These are phyloP conservation scores for Drosophila borealis DNA, from an alignment of 2,888 invertebrate species.

Conservation along the genomic window DNA sequence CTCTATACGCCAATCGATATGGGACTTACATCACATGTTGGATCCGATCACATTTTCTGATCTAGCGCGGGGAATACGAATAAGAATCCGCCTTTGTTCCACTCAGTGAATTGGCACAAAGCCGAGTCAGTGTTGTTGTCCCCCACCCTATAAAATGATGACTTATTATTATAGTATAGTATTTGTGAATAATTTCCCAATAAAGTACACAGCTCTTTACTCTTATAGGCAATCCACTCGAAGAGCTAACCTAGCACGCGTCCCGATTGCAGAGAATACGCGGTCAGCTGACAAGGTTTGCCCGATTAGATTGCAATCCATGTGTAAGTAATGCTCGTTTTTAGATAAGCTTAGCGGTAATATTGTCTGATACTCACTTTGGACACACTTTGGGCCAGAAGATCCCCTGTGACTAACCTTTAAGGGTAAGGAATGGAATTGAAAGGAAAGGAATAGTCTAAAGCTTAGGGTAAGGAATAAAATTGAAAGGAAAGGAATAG, in stretches of 20 bases:
- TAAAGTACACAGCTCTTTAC: conserved; percentile 5
- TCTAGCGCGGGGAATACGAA: not conserved
- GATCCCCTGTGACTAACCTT: too few relatives aligned
- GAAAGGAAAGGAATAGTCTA: too few relatives aligned
- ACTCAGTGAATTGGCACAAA: not conserved
- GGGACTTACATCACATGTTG: conserved; percentile 5
- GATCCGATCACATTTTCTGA: not conserved
- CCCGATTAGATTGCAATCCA: conserved; percentile 36
- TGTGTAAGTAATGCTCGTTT: conserved; percentile 4
- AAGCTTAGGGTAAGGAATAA: too few relatives aligned
- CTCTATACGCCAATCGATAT: not conserved
- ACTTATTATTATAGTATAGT: not conserved
- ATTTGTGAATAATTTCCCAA: conserved; percentile 1
- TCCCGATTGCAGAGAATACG: conserved; percentile 2
- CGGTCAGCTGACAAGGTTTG: conserved; percentile 41
- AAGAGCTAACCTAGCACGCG: conserved; percentile 11
- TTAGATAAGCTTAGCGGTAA: conserved; percentile 28
- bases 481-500: too few relatives aligned
- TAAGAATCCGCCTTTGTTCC: conserved; percentile 17
- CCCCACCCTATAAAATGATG: too few relatives aligned
- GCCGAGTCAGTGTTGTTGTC: not conserved
- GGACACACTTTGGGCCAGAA: too few relatives aligned
- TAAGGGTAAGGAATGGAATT: too few relatives aligned
- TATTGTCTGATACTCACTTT: not conserved
- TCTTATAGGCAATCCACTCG: conserved; percentile 12